Evolutionary conservation across 2,113 vertebrate genomes (phyloP).

Genomic region (Bucco capensis): DNA sequence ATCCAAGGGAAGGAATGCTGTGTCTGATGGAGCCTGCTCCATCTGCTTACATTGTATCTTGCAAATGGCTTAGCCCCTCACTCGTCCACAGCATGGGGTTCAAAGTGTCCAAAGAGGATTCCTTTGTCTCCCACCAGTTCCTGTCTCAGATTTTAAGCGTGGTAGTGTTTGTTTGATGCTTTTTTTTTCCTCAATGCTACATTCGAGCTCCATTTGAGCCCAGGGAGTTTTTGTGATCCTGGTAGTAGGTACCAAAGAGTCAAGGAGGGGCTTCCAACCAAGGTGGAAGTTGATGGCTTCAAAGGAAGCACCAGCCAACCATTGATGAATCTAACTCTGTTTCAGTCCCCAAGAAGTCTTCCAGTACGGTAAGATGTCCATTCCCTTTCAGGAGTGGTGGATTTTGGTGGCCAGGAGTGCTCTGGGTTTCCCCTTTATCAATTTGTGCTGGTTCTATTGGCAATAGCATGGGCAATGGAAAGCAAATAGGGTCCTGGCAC

Average conservation of each 20-base stretch:
- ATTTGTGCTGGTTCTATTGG: background rate
- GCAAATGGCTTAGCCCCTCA: slow-evolving; percentile 17
- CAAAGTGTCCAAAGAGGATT: slow-evolving; percentile 33
- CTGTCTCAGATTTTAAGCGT: background rate
- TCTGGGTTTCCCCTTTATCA: background rate
- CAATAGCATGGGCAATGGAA: background rate
- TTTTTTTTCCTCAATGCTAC: background rate
- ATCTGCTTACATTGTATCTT: background rate
- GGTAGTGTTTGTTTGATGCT: background rate
- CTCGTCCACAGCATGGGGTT: background rate
- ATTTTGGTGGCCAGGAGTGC: background rate
- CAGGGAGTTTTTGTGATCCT: background rate
- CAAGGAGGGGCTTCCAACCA: background rate
- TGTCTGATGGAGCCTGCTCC: slow-evolving; percentile 5
- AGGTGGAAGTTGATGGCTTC: background rate
- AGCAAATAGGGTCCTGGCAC: background rate
- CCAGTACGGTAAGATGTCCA: background rate
- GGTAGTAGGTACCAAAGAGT: background rate
- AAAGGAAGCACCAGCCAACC: background rate
- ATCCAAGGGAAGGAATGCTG: background rate
- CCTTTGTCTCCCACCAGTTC: slow-evolving; percentile 46
- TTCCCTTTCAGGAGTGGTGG: background rate
- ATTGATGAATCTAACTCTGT: background rate
- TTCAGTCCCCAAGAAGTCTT: background rate
- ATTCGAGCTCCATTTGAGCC: background rate